A percentile compares a stretch with the other conserved stretches of the same genome.
These are phyloP conservation scores for Rana temporaria DNA, from an alignment of 2,113 vertebrate genomes.

Conservation along the genomic window DNA sequence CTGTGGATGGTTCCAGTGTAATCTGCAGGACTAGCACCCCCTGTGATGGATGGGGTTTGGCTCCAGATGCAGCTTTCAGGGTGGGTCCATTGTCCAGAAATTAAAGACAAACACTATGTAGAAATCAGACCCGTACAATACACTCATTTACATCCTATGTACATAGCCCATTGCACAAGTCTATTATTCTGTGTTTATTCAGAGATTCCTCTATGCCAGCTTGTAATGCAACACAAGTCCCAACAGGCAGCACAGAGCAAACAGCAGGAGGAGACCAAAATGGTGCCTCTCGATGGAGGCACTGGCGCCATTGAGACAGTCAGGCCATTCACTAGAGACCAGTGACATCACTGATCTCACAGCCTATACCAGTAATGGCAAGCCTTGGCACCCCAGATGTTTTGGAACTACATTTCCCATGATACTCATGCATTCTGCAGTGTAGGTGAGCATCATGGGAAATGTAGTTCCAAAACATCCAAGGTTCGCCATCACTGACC, in stretches of 20 bases:
- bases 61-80: neutral
- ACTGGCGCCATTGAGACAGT: too few relatives aligned
- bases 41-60: neutral
- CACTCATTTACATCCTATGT: conserved; percentile 42
- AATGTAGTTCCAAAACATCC: too few relatives aligned
- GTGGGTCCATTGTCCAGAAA: neutral
- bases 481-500: too few relatives aligned
- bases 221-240: neutral
- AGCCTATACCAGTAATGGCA: too few relatives aligned
- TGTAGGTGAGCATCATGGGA: too few relatives aligned
- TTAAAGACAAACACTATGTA: conserved; percentile 30
- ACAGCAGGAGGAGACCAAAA: neutral
- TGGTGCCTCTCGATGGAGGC: too few relatives aligned
- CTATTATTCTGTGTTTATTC: neutral
- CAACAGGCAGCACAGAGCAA: neutral
- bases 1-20: neutral
- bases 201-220: too few relatives aligned
- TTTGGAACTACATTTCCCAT: too few relatives aligned
- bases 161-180: conserved; percentile 3
- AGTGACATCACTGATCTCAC: too few relatives aligned
- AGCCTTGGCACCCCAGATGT: too few relatives aligned
- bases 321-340: too few relatives aligned
- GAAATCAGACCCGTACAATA: neutral
- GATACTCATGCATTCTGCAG: too few relatives aligned
- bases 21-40: neutral